These are phyloP conservation scores for Leptestheria dahalacensis DNA, from an alignment of 1,140 invertebrate genomes.

Conservation along the genomic window DNA sequence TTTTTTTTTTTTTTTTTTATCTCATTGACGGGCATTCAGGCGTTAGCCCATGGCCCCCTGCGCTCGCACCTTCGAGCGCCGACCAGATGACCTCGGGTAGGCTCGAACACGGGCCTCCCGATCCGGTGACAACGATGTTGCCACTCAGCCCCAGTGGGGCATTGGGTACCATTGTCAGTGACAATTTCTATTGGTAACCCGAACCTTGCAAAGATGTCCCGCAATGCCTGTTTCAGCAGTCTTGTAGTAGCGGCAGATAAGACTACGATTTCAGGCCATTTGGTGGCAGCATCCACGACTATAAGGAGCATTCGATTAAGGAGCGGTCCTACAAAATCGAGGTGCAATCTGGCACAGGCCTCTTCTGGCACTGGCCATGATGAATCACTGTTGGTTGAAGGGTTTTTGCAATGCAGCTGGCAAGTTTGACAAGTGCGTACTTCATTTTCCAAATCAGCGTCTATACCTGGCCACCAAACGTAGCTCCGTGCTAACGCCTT, in stretches of 20 bases:
- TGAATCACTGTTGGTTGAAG: constrained; percentile 23
- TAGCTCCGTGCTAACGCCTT: constrained; percentile 35
- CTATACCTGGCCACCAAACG: constrained; percentile 36
- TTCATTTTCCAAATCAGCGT: constrained; percentile 30
- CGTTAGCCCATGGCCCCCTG: too few species aligned
- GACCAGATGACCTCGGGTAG: too few species aligned
- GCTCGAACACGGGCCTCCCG: too few species aligned
- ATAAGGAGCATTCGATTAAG: constrained; percentile 27
- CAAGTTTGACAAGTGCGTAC: constrained; percentile 21
- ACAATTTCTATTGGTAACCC: constrained; percentile 29
- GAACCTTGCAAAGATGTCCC: constrained; percentile 26
- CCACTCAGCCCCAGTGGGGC: too few species aligned
- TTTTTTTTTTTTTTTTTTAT: too few species aligned
- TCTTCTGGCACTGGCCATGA: constrained; percentile 26
- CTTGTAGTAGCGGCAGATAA: constrained; percentile 18
- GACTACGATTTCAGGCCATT: constrained; percentile 28
- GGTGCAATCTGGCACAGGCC: constrained; percentile 32
- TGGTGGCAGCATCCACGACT: constrained; percentile 29
- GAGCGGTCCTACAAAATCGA: constrained; percentile 34
- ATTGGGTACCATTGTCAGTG: constrained; percentile 30
- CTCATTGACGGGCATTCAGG: too few species aligned
- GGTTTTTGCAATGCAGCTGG: constrained; percentile 20
- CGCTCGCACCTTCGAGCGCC: too few species aligned
- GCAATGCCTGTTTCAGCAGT: constrained; percentile 21
- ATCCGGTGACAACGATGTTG: too few species aligned